Percentiles rank a stretch among this genome's conserved stretches.
Conservation (phyloP, 1,140 invertebrate genomes). For the Drosophila paulistorum region DNA sequence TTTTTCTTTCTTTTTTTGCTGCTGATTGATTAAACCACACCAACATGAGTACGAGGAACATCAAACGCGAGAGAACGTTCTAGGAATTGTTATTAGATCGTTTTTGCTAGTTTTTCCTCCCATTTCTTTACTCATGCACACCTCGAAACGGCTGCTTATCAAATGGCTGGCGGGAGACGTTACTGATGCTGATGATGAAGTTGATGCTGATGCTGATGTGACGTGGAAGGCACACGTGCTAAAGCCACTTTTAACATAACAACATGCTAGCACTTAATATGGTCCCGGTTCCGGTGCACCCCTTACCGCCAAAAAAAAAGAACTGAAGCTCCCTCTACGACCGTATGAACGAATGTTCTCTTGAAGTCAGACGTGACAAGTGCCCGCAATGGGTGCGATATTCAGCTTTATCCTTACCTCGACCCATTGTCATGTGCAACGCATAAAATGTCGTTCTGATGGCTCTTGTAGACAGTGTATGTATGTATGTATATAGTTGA, state of each 20-base stretch:
- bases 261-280: conserved; percentile 74
- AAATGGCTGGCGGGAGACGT: conserved; percentile 26
- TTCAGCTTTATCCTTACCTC: conserved; percentile 26
- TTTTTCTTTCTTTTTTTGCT: conserved; percentile 35
- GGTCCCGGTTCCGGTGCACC: conserved; percentile 7
- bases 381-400: conserved; percentile 57
- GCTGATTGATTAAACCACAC: conserved; percentile 78
- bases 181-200: conserved; percentile 12
- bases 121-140: conserved; percentile 37
- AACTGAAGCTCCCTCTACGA: conserved; percentile 1
- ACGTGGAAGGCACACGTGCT: conserved; percentile 72
- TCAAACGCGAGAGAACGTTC: conserved; percentile 50
- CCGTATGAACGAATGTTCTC: conserved; percentile 15
- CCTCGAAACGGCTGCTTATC: conserved; percentile 43
- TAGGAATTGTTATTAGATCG: conserved; percentile 76
- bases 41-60: conserved; percentile 47
- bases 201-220: conserved; percentile 42
- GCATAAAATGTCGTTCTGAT: conserved; percentile 53
- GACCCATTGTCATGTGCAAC: conserved; percentile 74
- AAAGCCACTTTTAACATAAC: conserved; percentile 79
- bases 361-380: conserved; percentile 66
- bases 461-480: conserved; percentile 33
- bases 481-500: conserved; percentile 45
- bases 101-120: conserved; percentile 40
- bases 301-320: not conserved